Evolutionary conservation across 1,140 invertebrate species (phyloP), one percentile per base, ranked within the genome.

Genomic region (Drosophila burlai): DNA sequence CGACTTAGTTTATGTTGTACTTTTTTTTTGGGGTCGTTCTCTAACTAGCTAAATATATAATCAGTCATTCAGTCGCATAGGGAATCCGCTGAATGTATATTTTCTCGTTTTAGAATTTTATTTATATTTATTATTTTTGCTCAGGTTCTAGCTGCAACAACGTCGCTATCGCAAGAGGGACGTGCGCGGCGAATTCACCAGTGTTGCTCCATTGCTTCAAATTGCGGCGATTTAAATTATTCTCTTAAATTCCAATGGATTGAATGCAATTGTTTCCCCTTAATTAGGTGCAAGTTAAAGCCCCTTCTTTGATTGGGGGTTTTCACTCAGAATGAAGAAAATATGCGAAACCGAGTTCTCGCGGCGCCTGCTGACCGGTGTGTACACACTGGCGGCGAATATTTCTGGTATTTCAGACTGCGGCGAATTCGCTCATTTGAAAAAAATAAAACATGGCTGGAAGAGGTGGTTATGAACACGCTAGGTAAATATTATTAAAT

Each of bases 361-460:
- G 54, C 15, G 34, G 36, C 2, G 54, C 15, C 9, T 0, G 9
- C 36, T 11, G 36, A 26, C 21, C 36, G 52, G 73, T 89, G 83
- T 87, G 83, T 63, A 81, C 68, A 89, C 84, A 89, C 80, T 87
- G 62, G 57, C 73, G 73, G 71, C 77, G 76, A 84, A 62, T 60
- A 60, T 10, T 36, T 13, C 29, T 64, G 57, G 62, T 60, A 64
- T 60, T 64, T 60, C 80, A 81, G 77, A 89, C 80, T 89, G 84
- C 84, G 90, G 85, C 85, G 85, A 90, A 90, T 90, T 90, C 85
- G 85, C 85, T 90, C 91, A 92, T 92, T 92, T 92, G 84, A 89
- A 92, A 91, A 92, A 92, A 92, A 92, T 90, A 92, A 92, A 93
- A 93, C 91, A 93, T 93, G 92, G 92, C 92, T 93, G 92, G 90